Evolutionary conservation across 2,888 invertebrate genomes (phyloP).

Genomic region (Tenthredo scrophulariae): DNA sequence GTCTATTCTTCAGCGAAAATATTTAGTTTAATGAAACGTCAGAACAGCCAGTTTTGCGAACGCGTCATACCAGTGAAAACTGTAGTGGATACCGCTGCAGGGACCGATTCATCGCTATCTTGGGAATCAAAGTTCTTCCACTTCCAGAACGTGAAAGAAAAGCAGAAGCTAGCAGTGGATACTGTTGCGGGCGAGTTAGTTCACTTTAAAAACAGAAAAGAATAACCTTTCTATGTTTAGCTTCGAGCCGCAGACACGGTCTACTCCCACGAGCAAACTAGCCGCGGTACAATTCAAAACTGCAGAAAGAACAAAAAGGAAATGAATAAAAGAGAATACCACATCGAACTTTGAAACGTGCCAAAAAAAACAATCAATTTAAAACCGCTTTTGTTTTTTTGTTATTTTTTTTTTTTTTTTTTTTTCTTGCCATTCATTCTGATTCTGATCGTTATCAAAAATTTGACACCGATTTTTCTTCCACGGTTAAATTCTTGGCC

Average conservation of each 20-base stretch:
- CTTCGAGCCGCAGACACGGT: neutral
- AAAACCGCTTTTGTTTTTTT: neutral
- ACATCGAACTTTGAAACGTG: neutral
- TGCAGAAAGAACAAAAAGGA: neutral
- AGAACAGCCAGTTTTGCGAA: neutral
- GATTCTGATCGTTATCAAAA: neutral
- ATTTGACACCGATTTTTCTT: neutral
- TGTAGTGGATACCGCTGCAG: neutral
- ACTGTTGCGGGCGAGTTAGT: slow-evolving; percentile 24
- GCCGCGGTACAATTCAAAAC: neutral
- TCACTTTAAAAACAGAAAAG: slow-evolving; percentile 28
- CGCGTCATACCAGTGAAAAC: neutral
- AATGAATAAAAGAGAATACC: neutral
- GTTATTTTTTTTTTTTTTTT: neutral
- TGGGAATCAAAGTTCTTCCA: slow-evolving; percentile 40
- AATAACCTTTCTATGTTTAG: slow-evolving; percentile 35
- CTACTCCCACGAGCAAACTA: slow-evolving; percentile 16
- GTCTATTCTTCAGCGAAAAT: neutral
- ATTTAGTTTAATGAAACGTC: neutral
- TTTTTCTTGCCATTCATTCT: neutral
- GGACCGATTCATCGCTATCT: neutral
- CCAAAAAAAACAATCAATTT: neutral
- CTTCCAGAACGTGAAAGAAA: neutral
- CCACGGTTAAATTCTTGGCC: neutral
- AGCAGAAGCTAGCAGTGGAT: slow-evolving; percentile 29